Evolutionary conservation across 2,113 vertebrate species (phyloP).

Genomic region (Misgurnus mizolepis): DNA sequence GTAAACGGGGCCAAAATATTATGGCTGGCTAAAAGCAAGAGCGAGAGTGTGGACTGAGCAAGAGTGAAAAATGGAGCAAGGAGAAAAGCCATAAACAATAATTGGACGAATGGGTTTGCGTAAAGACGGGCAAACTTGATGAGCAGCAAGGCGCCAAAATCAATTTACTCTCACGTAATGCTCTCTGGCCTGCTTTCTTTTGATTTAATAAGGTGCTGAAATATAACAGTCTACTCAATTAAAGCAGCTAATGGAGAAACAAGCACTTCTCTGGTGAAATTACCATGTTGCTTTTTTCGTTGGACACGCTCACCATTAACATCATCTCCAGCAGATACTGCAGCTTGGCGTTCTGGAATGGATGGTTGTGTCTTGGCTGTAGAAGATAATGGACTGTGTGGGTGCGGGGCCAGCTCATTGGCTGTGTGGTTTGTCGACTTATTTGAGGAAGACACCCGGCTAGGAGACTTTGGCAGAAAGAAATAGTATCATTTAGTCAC

Average conservation of each 20-base stretch:
- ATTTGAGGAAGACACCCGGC: conserved; percentile 34
- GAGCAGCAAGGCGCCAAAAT: conserved; percentile 67
- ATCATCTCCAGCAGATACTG: conserved; percentile 15
- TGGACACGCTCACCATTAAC: conserved; percentile 34
- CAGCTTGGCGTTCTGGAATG: background rate
- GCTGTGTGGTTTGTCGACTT: background rate
- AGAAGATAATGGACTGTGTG: background rate
- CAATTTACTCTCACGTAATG: conserved; percentile 71
- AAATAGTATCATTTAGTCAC: conserved; percentile 20
- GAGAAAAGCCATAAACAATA: conserved; percentile 37
- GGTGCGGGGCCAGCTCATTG: conserved; percentile 14
- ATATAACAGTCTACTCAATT: conserved; percentile 67
- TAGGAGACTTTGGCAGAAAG: background rate
- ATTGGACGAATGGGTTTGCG: conserved; percentile 52
- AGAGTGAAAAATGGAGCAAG: conserved; percentile 8
- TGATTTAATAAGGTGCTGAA: conserved; percentile 72
- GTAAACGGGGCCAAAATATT: background rate
- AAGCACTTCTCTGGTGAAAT: conserved; percentile 72
- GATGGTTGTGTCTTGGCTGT: background rate
- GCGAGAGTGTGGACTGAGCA: background rate
- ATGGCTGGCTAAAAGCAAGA: background rate
- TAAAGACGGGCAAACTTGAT: conserved; percentile 60
- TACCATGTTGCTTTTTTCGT: conserved; percentile 53
- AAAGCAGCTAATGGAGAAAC: conserved; percentile 67
- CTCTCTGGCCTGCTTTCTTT: conserved; percentile 62